Conservation (phyloP, 2,888 invertebrate species). For the Fragum sueziense region DNA sequence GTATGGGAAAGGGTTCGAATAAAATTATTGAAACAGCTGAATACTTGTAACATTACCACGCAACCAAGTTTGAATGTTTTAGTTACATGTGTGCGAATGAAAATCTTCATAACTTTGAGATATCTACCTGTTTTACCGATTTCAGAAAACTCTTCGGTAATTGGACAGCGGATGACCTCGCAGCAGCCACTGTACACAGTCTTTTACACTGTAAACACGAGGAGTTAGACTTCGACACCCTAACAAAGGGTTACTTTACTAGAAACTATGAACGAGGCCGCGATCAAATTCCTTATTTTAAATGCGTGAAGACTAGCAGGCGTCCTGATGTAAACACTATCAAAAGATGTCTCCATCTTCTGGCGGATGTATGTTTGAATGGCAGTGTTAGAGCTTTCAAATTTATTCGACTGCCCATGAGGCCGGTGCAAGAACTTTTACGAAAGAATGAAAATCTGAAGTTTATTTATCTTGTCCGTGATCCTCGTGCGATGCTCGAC, state of each 20-base stretch:
- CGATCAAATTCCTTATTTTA: not conserved
- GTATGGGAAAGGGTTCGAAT: no score
- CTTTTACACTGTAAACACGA: constrained; percentile 40
- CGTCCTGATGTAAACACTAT: not conserved
- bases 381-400: constrained; percentile 28
- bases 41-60: no score
- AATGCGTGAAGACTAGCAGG: not conserved
- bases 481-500: constrained; percentile 58
- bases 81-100: no score
- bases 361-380: constrained; percentile 29
- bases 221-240: constrained; percentile 36
- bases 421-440: constrained; percentile 26
- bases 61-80: no score
- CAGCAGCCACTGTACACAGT: constrained; percentile 26
- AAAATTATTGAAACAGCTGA: no score
- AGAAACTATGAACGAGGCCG: not conserved
- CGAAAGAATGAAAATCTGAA: constrained; percentile 23
- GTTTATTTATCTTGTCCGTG: constrained; percentile 50
- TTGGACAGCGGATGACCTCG: constrained; percentile 8
- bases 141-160: constrained; percentile 32
- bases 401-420: constrained; percentile 52
- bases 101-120: no score
- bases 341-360: constrained; percentile 32
- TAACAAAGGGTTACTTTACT: constrained; percentile 11
- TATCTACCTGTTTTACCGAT: constrained; percentile 3